Percentiles rank a stretch among this genome's conserved stretches.
Conservation (phyloP, 2,888 invertebrate species). For the Lamproptera curius region DNA sequence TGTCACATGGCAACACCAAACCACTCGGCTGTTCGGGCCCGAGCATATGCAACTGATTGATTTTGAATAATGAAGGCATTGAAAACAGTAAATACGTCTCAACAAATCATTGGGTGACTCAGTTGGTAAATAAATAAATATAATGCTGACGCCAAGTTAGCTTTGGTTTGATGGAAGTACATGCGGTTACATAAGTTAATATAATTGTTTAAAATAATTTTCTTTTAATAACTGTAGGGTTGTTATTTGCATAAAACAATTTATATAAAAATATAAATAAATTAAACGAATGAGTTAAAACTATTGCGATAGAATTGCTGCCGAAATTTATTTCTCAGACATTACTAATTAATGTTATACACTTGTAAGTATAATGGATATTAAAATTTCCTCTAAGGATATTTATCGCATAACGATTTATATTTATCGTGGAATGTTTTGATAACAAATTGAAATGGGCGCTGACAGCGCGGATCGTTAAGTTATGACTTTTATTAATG, state of each 20-base stretch:
- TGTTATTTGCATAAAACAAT: too few relatives aligned
- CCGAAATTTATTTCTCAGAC: too few relatives aligned
- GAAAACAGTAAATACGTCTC: slow-evolving; percentile 28
- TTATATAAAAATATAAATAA: neutral
- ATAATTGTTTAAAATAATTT: neutral
- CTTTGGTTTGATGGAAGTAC: neutral
- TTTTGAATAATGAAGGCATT: slow-evolving; percentile 36
- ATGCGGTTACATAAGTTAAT: neutral
- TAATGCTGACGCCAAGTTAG: slow-evolving; percentile 27
- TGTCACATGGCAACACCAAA: slow-evolving; percentile 31
- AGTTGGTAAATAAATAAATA: slow-evolving; percentile 44
- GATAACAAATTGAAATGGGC: slow-evolving; percentile 7
- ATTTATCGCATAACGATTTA: neutral
- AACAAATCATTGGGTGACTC: slow-evolving; percentile 41
- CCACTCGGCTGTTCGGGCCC: neutral
- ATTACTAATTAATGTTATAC: neutral
- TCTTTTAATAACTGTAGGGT: too few relatives aligned
- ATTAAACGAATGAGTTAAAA: too few relatives aligned
- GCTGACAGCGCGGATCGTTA: slow-evolving; percentile 6
- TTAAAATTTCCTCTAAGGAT: neutral
- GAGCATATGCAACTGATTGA: slow-evolving; percentile 30
- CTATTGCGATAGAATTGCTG: too few relatives aligned
- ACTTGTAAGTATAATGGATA: neutral
- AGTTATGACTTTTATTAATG: slow-evolving; percentile 11
- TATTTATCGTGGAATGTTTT: slow-evolving; percentile 1